These are phyloP conservation scores for Heliconius congener DNA, from an alignment of 1,140 invertebrate genomes.

Conservation along the genomic window DNA sequence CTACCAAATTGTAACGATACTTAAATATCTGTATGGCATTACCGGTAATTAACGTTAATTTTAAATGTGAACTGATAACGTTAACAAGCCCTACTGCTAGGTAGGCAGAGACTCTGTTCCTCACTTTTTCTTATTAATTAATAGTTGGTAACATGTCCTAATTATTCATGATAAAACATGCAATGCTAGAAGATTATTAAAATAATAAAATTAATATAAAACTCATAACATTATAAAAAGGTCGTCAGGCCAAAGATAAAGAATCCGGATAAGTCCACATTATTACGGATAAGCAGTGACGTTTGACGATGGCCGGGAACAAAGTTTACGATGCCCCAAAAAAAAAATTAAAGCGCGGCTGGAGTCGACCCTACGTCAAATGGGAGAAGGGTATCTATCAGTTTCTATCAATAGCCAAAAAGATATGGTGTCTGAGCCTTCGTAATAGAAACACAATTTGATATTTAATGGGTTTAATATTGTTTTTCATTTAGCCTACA, in stretches of 20 bases:
- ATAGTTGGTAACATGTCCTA: background rate
- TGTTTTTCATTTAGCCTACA: too few relatives aligned
- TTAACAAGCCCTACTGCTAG: too few relatives aligned
- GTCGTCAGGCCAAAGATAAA: slow-evolving; percentile 11
- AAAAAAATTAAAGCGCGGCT: background rate
- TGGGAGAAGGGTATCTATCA: background rate
- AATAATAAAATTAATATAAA: slow-evolving; percentile 2
- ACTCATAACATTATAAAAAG: background rate
- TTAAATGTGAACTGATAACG: too few relatives aligned
- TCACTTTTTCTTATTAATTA: background rate
- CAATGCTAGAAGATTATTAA: background rate
- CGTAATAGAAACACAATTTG: too few relatives aligned
- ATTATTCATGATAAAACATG: background rate
- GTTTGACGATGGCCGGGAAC: background rate
- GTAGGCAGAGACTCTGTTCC: too few relatives aligned
- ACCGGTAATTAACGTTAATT: too few relatives aligned
- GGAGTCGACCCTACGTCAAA: background rate
- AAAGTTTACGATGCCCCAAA: background rate
- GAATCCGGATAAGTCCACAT: slow-evolving; percentile 16
- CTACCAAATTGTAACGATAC: too few relatives aligned
- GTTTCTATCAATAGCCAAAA: background rate
- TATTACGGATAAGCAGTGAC: background rate
- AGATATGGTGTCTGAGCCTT: too few relatives aligned
- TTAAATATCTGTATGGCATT: too few relatives aligned
- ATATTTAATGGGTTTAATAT: too few relatives aligned